Evolutionary conservation across 2,888 invertebrate genomes (phyloP), one percentile per base, ranked within the genome.

Genomic region (Tuta absoluta): DNA sequence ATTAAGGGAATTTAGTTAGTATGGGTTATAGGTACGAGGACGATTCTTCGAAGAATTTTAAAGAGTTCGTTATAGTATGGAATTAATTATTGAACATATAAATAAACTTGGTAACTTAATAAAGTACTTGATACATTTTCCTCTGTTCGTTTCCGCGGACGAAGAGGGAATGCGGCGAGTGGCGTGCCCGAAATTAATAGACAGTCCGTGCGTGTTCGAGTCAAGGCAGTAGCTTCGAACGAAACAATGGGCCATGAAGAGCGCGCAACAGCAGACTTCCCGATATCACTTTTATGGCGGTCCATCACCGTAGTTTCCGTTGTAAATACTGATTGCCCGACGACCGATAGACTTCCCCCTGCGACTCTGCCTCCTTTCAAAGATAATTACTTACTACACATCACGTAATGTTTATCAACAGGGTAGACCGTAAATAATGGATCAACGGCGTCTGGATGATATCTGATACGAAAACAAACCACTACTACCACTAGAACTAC

Each of bases 231-330:
- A 33, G 33, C 77, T 73, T 75, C 78, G 33, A 7, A 33, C 79
- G 80, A 83, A 89, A 90, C 89, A 89, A 89, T 90, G 71, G 88
- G 86, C 80, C 75, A 84, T 87, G 87, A 86, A 80, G 77, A 81
- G 71, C 74, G 81, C 75, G 78, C 75, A 74, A 69, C 71, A 72
- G 74, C 72, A 71, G 71, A 84, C 84, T 85, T 85, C 84, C 84
- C 85, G 79, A 77, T 85, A 84, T 78, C 79, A 82, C 83, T 76
- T 82, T 81, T 84, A 81, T 86, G 84, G 85, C 84, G 82, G 79
- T 84, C 79, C 84, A 72, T 76, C 75, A 77, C 79, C 76, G 80
- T 76, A 75, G 78, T 78, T 75, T 77, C 82, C 78, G 81, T 80
- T 82, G 84, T 89, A 87, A 88, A 87, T 86, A 86, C 83, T 83